Evolutionary conservation across 2,888 invertebrate species (phyloP).

Genomic region (Pogonocherus hispidulus): DNA sequence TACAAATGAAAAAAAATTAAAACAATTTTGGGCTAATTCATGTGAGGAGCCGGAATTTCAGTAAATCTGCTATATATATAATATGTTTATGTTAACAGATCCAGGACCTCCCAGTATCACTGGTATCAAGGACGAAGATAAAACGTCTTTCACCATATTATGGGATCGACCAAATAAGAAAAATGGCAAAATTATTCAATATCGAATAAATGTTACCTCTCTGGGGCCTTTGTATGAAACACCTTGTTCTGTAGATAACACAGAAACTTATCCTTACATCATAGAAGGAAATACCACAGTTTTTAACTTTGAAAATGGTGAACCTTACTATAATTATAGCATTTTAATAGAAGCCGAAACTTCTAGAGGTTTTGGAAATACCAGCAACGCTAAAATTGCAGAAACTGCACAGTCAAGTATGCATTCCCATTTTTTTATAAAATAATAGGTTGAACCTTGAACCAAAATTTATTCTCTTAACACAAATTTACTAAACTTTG

Average conservation of each 20-base stretch:
- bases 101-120: slow-evolving; percentile 33
- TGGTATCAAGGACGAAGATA: neutral
- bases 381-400: neutral
- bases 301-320: slow-evolving; percentile 22
- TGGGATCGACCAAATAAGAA: slow-evolving; percentile 36
- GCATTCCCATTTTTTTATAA: too few relatives aligned
- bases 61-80: too few relatives aligned
- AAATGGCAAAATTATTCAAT: slow-evolving; percentile 42
- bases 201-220: slow-evolving; percentile 34
- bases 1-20: too few relatives aligned
- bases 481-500: too few relatives aligned
- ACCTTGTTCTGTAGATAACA: neutral
- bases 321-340: slow-evolving; percentile 45
- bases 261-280: neutral
- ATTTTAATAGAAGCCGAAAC: slow-evolving; percentile 42
- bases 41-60: too few relatives aligned
- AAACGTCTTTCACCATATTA: slow-evolving; percentile 12
- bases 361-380: slow-evolving; percentile 42
- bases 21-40: too few relatives aligned
- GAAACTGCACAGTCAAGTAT: slow-evolving; percentile 38
- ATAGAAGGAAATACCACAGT: neutral
- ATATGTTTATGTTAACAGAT: slow-evolving; percentile 21
- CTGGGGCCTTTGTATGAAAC: slow-evolving; percentile 36
- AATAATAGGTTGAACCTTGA: too few relatives aligned
- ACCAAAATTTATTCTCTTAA: neutral